Evolutionary conservation across 1,140 invertebrate species (phyloP), one percentile per base, ranked within the genome.

Genomic region (Armadillidium nasatum): DNA sequence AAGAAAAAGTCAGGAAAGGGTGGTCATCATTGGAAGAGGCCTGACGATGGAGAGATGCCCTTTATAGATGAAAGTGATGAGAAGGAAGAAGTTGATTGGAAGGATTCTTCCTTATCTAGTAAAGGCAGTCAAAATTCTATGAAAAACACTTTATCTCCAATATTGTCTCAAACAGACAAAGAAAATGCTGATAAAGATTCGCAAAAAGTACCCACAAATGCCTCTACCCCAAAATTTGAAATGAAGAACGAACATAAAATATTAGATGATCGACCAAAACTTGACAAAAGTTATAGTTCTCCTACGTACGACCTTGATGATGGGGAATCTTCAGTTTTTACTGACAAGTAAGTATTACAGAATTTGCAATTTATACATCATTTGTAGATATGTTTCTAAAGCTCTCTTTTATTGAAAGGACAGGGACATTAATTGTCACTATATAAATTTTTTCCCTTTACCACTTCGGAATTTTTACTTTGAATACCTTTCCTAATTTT

Each of bases 271-370:
- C 69, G 82, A 50, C 82, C 82, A 0, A 78, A 80, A 13, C 69
- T 92, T 60, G 91, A 93, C 84, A 92, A 92, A 84, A 91, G 90
- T 81, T 88, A 90, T 82, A 92, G 91, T 78, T 91, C 90, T 6
- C 91, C 91, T 0, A 89, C 90, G 0, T 92, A 92, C 84, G 90
- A 92, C 84, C 67, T 77, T 19, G 78, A 80, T 15, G 71, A 66
- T 2, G 78, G 79, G 11, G 74, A 73, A 21, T 68, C 73, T n/a
- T 50, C 44, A 44, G 44, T 46, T 6, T 75, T 78, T 67, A 68
- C 70, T 50, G 46, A 50, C 9, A 50, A 50, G 46, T 50, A 50
- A 50, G 46, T 50, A 10, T 50, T 15, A 50, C n/a, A n/a, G n/a
- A n/a, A n/a, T n/a, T n/a, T n/a, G n/a, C n/a, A n/a, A n/a, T n/a